Percentiles rank a stretch among this genome's conserved stretches.
Conservation (phyloP, 1,140 invertebrate species). For the Mycetomoellerius zeteki region DNA sequence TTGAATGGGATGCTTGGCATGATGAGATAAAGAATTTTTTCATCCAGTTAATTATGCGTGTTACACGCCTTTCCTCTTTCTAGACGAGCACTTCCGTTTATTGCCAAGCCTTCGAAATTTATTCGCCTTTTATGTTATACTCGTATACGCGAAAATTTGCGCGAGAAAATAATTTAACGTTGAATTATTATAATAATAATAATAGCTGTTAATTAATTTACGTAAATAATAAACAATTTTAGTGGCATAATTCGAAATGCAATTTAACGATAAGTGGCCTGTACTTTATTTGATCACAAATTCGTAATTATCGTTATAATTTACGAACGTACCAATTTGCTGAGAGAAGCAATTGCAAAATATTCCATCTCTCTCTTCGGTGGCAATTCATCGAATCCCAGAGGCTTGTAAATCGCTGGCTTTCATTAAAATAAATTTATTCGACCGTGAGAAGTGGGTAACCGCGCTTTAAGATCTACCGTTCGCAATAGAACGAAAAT, state of each 20-base stretch:
- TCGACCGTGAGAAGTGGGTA: slow-evolving; percentile 25
- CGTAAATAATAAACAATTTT: slow-evolving; percentile 50
- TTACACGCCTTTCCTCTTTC: slow-evolving; percentile 70
- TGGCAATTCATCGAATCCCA: slow-evolving; percentile 52
- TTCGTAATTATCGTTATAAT: slow-evolving; percentile 52
- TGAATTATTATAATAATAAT: neutral
- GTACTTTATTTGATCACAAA: slow-evolving; percentile 39
- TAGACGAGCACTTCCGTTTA: slow-evolving; percentile 61
- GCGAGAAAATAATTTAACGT: slow-evolving; percentile 38
- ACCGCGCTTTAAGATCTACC: slow-evolving; percentile 38
- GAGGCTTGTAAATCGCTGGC: slow-evolving; percentile 35
- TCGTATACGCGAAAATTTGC: neutral
- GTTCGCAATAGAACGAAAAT: slow-evolving; percentile 37
- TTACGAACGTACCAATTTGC: slow-evolving; percentile 39
- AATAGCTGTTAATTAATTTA: slow-evolving; percentile 52
- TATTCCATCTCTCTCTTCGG: neutral
- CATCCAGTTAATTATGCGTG: slow-evolving; percentile 77
- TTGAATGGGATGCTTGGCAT: slow-evolving; percentile 22
- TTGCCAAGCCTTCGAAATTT: neutral
- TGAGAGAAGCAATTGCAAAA: slow-evolving; percentile 26
- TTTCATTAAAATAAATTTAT: slow-evolving; percentile 65
- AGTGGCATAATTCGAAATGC: slow-evolving; percentile 24
- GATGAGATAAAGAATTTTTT: slow-evolving; percentile 79
- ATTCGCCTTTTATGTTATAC: neutral
- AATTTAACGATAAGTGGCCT: slow-evolving; percentile 46